Percentiles rank a stretch among this genome's conserved stretches.
Conservation (phyloP, 2,113 vertebrate genomes). For the Microtus pennsylvanicus region DNA sequence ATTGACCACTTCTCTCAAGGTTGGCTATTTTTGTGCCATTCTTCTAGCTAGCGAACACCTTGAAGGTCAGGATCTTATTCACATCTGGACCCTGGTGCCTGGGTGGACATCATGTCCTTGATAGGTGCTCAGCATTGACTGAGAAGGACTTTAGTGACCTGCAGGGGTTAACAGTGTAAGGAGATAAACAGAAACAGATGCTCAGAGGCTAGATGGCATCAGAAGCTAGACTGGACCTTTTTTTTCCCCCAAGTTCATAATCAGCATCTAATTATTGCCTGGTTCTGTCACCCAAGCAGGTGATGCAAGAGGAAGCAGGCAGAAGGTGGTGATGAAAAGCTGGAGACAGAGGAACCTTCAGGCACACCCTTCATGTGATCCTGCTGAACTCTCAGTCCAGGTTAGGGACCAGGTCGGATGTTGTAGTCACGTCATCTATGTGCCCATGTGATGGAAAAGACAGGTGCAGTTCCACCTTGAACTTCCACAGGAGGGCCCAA, state of each 20-base stretch:
- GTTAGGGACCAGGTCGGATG: not conserved
- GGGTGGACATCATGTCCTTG: not conserved
- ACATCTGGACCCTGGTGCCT: not conserved
- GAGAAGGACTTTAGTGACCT: not conserved
- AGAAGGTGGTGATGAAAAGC: not conserved
- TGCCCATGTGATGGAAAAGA: not conserved
- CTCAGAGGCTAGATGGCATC: not conserved
- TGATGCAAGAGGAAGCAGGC: not conserved
- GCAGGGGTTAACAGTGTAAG: not conserved
- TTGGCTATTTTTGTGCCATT: not conserved
- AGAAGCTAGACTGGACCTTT: slow-evolving; percentile 8
- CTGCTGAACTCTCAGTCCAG: not conserved
- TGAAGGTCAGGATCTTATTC: not conserved
- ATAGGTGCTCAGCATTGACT: not conserved
- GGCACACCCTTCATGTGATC: not conserved
- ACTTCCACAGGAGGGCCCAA: not conserved
- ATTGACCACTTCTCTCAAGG: not conserved
- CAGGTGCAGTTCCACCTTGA: not conserved
- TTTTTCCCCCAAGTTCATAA: not conserved
- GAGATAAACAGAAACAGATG: not conserved
- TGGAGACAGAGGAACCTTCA: not conserved
- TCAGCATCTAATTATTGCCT: not conserved
- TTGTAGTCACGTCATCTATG: fast-evolving
- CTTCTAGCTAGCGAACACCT: not conserved
- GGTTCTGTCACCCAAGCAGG: not conserved